Evolutionary conservation across 2,797 vertebrate species (phyloP).

Genomic region (Gallirallus australis): DNA sequence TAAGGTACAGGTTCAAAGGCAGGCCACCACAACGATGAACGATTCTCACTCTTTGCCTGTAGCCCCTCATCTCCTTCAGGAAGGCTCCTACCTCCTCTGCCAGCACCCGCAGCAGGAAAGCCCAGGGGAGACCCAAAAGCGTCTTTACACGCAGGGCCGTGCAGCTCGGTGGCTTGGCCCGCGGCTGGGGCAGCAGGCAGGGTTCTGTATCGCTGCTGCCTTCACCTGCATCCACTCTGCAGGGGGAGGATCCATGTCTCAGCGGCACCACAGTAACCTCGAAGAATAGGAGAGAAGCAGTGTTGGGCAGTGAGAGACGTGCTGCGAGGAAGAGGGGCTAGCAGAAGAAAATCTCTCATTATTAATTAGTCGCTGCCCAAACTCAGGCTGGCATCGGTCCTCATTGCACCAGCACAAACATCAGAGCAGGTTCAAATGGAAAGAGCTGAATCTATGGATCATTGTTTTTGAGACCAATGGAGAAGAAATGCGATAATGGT

Average conservation of each 20-base stretch:
- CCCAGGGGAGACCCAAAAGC: background rate
- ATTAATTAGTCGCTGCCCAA: background rate
- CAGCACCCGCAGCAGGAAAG: background rate
- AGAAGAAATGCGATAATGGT: background rate
- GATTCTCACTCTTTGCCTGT: background rate
- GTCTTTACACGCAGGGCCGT: fast-evolving
- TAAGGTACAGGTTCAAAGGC: background rate
- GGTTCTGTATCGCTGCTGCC: background rate
- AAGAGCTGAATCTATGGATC: background rate
- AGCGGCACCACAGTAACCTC: background rate
- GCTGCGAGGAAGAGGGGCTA: background rate
- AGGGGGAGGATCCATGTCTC: fast-evolving
- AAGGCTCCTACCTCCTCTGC: fast-evolving
- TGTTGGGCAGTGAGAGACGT: background rate
- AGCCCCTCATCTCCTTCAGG: background rate
- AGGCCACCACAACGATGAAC: background rate
- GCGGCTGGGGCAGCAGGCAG: background rate
- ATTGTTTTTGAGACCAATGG: background rate
- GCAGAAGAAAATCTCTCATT: background rate
- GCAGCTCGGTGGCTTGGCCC: fast-evolving
- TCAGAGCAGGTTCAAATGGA: background rate
- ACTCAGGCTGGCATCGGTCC: background rate
- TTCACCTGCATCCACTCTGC: background rate
- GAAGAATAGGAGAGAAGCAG: background rate
- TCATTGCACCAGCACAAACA: background rate